Evolutionary conservation across 2,888 invertebrate species (phyloP).

Genomic region (Synanthedon andrenaeformis): DNA sequence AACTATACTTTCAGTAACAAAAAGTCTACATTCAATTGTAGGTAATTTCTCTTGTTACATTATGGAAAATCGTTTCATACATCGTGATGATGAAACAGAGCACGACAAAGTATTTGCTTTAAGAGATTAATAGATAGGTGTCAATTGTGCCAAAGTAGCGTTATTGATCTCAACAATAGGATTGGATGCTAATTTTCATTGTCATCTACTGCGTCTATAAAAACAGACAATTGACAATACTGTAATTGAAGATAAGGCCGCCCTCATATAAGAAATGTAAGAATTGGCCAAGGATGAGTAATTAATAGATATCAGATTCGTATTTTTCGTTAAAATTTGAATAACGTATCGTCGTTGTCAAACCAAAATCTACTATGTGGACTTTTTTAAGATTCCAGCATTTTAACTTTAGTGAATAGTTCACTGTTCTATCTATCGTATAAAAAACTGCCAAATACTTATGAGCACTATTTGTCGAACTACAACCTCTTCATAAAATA

Average conservation of each 20-base stretch:
- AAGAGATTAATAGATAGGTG: slow-evolving; percentile 6
- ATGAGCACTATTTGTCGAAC: too few relatives aligned
- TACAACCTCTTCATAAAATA: too few relatives aligned
- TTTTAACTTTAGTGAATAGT: too few relatives aligned
- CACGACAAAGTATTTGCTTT: slow-evolving; percentile 4
- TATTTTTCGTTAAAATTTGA: too few relatives aligned
- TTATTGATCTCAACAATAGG: slow-evolving; percentile 13
- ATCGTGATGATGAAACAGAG: slow-evolving; percentile 8
- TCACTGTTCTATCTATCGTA: too few relatives aligned
- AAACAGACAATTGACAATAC: slow-evolving; percentile 3
- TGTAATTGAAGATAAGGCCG: slow-evolving; percentile 3
- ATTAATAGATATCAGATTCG: too few relatives aligned
- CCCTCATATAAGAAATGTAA: neutral
- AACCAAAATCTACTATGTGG: too few relatives aligned
- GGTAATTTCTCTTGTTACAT: neutral
- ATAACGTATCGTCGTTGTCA: too few relatives aligned
- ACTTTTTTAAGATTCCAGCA: too few relatives aligned
- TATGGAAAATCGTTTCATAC: slow-evolving; percentile 4
- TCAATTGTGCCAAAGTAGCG: slow-evolving; percentile 11
- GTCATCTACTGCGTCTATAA: neutral
- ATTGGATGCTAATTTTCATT: slow-evolving; percentile 15
- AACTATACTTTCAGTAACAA: neutral
- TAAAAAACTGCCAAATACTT: too few relatives aligned
- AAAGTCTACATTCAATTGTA: neutral
- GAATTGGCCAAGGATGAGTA: too few relatives aligned